Conservation (phyloP, 2,797 vertebrate genomes). For the Notamacropus eugenii region DNA sequence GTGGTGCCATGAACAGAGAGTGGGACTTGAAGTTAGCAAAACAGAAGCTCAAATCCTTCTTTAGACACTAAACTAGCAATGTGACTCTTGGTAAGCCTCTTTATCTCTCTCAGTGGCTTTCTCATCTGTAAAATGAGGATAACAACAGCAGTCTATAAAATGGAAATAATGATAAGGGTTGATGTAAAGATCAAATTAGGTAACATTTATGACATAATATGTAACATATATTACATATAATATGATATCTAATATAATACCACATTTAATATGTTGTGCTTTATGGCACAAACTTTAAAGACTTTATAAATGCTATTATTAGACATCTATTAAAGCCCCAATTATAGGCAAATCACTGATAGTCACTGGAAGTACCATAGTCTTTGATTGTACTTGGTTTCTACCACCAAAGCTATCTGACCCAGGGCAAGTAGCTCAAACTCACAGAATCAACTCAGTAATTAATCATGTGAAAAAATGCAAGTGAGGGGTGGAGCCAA, state of each 20-base stretch:
- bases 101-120: background rate
- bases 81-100: background rate
- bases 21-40: background rate
- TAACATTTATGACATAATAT: background rate
- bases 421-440: background rate
- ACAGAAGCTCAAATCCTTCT: background rate
- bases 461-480: background rate
- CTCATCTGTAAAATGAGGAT: background rate
- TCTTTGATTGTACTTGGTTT: background rate
- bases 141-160: background rate
- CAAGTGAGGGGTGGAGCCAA: background rate
- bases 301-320: background rate
- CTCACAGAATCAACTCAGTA: background rate
- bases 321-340: too few relatives aligned
- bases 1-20: background rate
- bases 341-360: background rate
- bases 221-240: too few relatives aligned
- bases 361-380: background rate
- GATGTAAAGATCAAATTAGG: background rate
- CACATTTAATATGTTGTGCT: too few relatives aligned
- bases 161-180: background rate
- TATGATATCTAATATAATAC: too few relatives aligned
- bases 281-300: background rate
- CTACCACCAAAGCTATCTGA: background rate
- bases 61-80: background rate